Base-by-base conservation (phyloP, 2,888 invertebrate species). In the Ectropis crepuscularia region DNA sequence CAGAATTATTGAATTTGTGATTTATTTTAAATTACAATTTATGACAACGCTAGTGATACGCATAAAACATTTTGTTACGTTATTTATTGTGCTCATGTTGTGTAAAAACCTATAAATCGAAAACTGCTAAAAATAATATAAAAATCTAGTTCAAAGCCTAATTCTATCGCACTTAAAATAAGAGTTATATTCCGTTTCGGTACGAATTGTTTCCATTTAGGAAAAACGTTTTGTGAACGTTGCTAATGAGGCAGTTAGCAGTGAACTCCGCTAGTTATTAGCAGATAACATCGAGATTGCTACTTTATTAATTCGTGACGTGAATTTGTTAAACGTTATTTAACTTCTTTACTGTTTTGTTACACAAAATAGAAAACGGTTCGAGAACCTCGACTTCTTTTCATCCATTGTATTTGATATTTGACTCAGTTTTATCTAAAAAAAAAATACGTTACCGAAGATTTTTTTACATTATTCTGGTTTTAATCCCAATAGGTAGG, bases 241-340 rank as follows among this genome's bases (percentile, higher is more conserved):
- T 6, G 4, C 42, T 57, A 57, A 63, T 57, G 38, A 57, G 62
- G 37, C 57, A 53, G 42, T 57, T 53, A 42, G 48, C 48, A 57
- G 47, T 37, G 47, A 42, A 47, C 53, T 41, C 12, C 38, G 11
- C 9, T 51, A 37, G 37, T 41, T 46, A 47, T 42, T 47, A 7
- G 47, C 38, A 42, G 48, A 53, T 57, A 12, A 11, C 41, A 43
- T 51, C 62, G 42, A 38, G 8, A 38, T 51, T 41, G 47, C 10
- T 39, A 57, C 42, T 63, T 63, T 53, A 63, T 57, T 57, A 42
- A 57, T 28, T 63, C 62, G 62, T 63, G 62, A 53, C 43, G 43
- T 38, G 62, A 46, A 57, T 63, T 28, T 6, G 9, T 57, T 46
- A 45, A 45, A 46, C 5, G 54, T 12, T 38, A 46, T 54, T 53